Conservation (phyloP, 2,113 vertebrate species). For the Donacobius atricapilla region DNA sequence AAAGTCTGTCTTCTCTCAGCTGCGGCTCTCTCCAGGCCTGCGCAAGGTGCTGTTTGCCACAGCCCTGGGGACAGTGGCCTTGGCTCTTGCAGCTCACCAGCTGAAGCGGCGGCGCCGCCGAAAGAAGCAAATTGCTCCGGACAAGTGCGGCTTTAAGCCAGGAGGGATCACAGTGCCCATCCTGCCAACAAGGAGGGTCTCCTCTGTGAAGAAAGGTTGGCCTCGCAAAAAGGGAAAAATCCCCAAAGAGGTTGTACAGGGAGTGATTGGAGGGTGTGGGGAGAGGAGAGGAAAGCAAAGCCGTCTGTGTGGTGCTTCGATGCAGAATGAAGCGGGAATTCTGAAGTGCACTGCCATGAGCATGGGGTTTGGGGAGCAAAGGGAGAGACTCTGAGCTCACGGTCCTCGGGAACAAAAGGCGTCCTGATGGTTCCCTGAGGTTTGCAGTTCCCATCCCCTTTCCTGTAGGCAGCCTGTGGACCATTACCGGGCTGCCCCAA, state of each 20-base stretch:
- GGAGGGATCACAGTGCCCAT: conserved; percentile 80
- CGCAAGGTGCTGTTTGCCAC: conserved; percentile 97
- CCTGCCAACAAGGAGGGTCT: conserved; percentile 79
- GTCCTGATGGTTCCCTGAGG: neutral
- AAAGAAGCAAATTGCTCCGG: conserved; percentile 80
- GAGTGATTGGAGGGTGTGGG: neutral
- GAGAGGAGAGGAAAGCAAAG: neutral
- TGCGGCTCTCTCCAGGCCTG: conserved; percentile 87
- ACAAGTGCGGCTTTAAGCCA: conserved; percentile 74
- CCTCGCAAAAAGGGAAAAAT: neutral
- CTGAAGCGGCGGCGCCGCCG: conserved; percentile 89
- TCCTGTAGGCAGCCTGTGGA: neutral
- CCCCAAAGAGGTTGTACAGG: neutral
- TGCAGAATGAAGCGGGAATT: neutral
- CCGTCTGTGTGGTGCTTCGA: rapidly evolving
- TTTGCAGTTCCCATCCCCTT: neutral
- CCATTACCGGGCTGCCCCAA: neutral
- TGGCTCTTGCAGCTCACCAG: conserved; percentile 94
- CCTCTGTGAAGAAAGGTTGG: conserved; percentile 88
- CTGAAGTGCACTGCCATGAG: neutral
- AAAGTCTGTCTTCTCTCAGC: conserved; percentile 93
- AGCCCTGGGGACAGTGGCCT: conserved; percentile 89
- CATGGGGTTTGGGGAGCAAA: neutral
- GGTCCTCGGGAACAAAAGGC: neutral
- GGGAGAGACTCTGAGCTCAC: neutral